A percentile compares a stretch with the other conserved stretches of the same genome.
phyloP scores from a whole-genome alignment of 2,113 vertebrate genomes.

The Eublepharis macularius region DNA sequence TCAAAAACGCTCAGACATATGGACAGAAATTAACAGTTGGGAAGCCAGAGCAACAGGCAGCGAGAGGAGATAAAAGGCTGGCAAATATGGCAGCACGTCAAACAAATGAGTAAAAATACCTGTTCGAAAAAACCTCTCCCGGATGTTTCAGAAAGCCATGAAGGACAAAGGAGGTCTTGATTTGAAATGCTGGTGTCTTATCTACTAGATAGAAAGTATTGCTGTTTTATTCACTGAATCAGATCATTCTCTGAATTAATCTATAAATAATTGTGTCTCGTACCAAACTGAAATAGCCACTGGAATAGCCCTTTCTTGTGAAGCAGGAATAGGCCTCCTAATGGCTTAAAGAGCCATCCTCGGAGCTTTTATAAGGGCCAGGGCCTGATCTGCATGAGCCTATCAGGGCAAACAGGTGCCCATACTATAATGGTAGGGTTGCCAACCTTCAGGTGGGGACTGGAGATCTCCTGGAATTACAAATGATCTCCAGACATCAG shows the following conservation, averaged over 20 bases:
- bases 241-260: background rate
- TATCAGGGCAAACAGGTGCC: too few species aligned
- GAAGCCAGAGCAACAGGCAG: background rate
- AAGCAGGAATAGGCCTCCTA: background rate
- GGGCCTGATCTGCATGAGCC: too few species aligned
- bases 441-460: too few species aligned
- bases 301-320: background rate
- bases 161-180: background rate
- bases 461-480: too few species aligned
- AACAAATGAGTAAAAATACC: background rate
- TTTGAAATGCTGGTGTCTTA: background rate
- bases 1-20: constrained; percentile 11
- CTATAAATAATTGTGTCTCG: background rate
- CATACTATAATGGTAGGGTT: too few species aligned
- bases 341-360: too few species aligned
- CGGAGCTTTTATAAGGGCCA: too few species aligned
- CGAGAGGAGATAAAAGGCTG: background rate
- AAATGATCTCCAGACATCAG: too few species aligned
- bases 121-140: background rate
- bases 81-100: background rate
- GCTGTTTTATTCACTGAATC: background rate
- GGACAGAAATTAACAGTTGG: constrained; percentile 1
- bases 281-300: background rate
- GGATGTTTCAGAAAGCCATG: background rate
- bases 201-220: background rate